These are phyloP conservation scores for Drosophila nigricruria DNA, from an alignment of 2,888 invertebrate genomes.

Conservation along the genomic window DNA sequence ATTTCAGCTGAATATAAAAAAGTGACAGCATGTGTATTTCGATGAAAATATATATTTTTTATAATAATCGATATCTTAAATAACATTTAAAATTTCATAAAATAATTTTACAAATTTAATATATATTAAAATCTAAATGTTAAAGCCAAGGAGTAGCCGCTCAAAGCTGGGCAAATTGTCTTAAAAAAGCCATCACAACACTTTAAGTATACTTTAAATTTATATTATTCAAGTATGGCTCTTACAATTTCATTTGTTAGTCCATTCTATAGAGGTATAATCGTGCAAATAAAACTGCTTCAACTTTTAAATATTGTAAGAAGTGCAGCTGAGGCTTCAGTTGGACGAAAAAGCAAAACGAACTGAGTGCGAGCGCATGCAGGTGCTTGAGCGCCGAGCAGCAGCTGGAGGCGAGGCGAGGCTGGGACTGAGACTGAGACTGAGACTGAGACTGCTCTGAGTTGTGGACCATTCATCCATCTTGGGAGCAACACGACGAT, in stretches of 20 bases:
- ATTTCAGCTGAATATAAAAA: neutral
- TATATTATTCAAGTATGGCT: neutral
- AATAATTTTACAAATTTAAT: neutral
- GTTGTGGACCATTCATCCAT: conserved; percentile 21
- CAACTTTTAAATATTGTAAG: conserved; percentile 38
- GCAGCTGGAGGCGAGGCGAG: neutral
- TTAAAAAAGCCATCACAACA: neutral
- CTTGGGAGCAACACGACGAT: conserved; percentile 19
- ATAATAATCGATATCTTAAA: neutral
- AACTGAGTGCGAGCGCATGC: conserved; percentile 4
- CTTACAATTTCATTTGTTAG: neutral
- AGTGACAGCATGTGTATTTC: no score
- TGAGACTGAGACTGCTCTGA: neutral
- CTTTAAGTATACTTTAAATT: neutral
- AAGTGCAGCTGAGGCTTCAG: conserved; percentile 37
- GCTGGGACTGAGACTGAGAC: no score
- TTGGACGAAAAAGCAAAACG: conserved; percentile 39
- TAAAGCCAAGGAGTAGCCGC: no score
- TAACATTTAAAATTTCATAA: neutral
- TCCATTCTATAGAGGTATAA: conserved; percentile 2
- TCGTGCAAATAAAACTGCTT: conserved; percentile 13
- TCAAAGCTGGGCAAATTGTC: neutral
- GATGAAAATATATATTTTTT: neutral
- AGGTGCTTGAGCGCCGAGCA: neutral
- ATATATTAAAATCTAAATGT: neutral